Evolutionary conservation across 2,797 vertebrate genomes (phyloP).

Genomic region (Spheniscus humboldti): DNA sequence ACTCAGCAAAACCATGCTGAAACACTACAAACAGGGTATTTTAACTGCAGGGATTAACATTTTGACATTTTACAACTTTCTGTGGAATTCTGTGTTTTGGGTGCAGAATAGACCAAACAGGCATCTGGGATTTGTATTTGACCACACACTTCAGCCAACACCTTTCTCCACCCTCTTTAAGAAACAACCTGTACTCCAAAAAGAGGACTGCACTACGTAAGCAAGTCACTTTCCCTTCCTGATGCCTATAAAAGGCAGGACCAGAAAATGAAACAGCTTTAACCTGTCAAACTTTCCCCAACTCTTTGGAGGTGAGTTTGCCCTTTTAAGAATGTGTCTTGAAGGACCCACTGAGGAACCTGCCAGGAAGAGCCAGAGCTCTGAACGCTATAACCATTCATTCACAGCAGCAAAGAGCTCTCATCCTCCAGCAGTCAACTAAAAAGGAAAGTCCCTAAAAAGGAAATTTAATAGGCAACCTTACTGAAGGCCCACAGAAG

Average conservation of each 20-base stretch:
- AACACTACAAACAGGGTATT: not conserved
- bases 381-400: not conserved
- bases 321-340: not conserved
- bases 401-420: not conserved
- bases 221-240: not conserved
- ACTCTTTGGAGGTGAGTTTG: not conserved
- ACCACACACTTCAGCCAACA: not conserved
- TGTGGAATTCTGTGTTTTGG: fast-evolving
- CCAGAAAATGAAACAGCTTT: not conserved
- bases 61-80: not conserved
- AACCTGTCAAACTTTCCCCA: not conserved
- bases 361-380: not conserved
- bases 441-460: not conserved
- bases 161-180: not conserved
- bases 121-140: not conserved
- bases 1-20: not conserved
- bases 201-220: not conserved
- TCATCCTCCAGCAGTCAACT: not conserved
- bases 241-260: not conserved
- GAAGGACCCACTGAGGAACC: not conserved
- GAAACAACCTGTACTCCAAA: not conserved
- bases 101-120: not conserved
- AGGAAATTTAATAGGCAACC: not conserved
- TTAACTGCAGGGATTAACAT: not conserved
- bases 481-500: not conserved